A percentile compares a stretch with the other conserved stretches of the same genome.
Evolutionary conservation across 2,113 vertebrate genomes (phyloP).

Genomic region (Tragelaphus buxtoni): DNA sequence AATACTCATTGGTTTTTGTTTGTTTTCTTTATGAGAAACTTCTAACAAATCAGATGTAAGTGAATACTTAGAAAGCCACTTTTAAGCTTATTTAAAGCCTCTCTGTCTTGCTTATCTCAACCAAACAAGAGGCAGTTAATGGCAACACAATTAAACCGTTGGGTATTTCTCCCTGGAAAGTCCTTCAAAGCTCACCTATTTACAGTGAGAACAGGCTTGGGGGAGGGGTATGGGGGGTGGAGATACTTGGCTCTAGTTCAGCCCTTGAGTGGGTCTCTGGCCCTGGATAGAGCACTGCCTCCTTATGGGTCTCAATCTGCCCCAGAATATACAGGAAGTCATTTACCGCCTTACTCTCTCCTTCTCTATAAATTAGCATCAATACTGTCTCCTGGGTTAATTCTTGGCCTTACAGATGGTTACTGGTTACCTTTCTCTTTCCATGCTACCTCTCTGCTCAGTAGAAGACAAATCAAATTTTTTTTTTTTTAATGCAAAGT

Average conservation of each 20-base stretch:
- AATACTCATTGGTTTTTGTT: not conserved
- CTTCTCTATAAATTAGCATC: not conserved
- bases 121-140: not conserved
- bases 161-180: not conserved
- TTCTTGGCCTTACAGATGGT: not conserved
- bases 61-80: not conserved
- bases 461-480: not conserved
- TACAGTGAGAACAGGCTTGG: not conserved
- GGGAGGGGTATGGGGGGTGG: no score
- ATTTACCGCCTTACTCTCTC: accelerated
- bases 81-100: conserved; percentile 4
- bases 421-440: not conserved
- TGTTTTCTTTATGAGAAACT: conserved; percentile 33
- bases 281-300: not conserved
- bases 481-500: not conserved
- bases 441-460: not conserved
- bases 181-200: conserved; percentile 5
- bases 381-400: not conserved
- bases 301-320: not conserved
- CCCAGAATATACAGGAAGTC: not conserved
- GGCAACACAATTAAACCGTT: not conserved
- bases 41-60: conserved; percentile 44
- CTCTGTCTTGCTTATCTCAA: conserved; percentile 23
- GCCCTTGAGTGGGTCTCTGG: not conserved
- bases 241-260: not conserved